Base-by-base conservation (phyloP, 2,113 vertebrate genomes). In the Podarcis muralis region DNA sequence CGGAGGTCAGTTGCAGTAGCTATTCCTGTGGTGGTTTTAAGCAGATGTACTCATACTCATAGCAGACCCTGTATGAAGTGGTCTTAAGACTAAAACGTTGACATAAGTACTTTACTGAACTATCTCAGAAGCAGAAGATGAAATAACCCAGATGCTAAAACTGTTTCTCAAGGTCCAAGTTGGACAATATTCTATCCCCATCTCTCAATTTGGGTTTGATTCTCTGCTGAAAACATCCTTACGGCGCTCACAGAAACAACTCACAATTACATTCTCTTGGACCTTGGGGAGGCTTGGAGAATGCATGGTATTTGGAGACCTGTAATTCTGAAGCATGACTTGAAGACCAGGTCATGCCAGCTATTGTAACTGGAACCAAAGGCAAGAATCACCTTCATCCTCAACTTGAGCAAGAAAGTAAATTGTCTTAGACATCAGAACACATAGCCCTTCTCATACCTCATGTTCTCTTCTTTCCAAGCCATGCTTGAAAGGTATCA, bases 401-500 rank as follows among this genome's bases (percentile, higher is more conserved):
- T 53, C 59, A 11, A 65, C 11, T 5, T 6, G 32, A 65, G 32
- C n/a, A 27, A 20, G 23, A 65, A 77, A 85, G 32, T 43, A 37
- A n/a, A 65, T 37, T 82, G 0, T 1, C 30, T 0, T 27, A 32
- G 22, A 16, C 27, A 59, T 11, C 89, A 90, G 72, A 57, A 16
- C 78, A 81, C 1, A 62, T 12, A 22, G 3, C 5, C 22, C 3
- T 86, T 1, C 68, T 83, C 15, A 0, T 22, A 59, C 40, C 0
- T 1, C 15, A 84, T 84, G 53, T 37, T 80, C 2, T 4, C 1
- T 0, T 0, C 3, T 87, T 88, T 2, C 25, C 6, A 9, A 6
- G 1, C 3, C 53, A 84, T 71, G 16, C 83, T 82, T 87, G 71
- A 93, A 92, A 84, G 27, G 72, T 89, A 92, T 77, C 1, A 85